A percentile compares a stretch with the other conserved stretches of the same genome.
Evolutionary conservation across 2,888 invertebrate species (phyloP).

Genomic region (Xylophagus ater): DNA sequence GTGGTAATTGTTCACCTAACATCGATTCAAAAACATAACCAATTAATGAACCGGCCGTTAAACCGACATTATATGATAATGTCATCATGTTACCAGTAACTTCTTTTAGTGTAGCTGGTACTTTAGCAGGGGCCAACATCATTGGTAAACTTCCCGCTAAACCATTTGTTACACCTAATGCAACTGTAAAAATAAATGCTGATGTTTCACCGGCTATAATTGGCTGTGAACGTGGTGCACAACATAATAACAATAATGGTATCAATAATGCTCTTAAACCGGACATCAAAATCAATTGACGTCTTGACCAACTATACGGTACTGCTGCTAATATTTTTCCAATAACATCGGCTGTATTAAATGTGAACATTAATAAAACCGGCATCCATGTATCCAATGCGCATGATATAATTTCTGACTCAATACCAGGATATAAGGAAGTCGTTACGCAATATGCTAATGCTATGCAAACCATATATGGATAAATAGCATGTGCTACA

Average conservation of each 20-base stretch:
- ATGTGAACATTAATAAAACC: conserved; percentile 77
- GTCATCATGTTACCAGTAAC: conserved; percentile 94
- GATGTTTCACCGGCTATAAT: conserved; percentile 57
- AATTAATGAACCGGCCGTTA: conserved; percentile 71
- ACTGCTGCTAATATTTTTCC: conserved; percentile 75
- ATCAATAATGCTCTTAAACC: conserved; percentile 62
- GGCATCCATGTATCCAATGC: conserved; percentile 82
- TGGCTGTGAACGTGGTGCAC: conserved; percentile 64
- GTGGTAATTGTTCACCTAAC: conserved; percentile 44
- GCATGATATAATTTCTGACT: conserved; percentile 79
- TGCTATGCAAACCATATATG: conserved; percentile 82
- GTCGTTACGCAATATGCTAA: conserved; percentile 83
- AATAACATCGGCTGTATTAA: conserved; percentile 75
- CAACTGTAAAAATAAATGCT: conserved; percentile 53
- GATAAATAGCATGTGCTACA: conserved; percentile 74
- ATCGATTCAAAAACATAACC: conserved; percentile 67
- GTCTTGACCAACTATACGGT: conserved; percentile 73
- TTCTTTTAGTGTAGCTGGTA: conserved; percentile 75
- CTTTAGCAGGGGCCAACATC: conserved; percentile 81
- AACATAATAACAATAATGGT: conserved; percentile 71
- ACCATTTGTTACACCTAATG: conserved; percentile 75
- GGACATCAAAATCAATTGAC: conserved; percentile 64
- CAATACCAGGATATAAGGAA: conserved; percentile 81
- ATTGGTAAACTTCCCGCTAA: conserved; percentile 85
- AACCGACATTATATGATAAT: conserved; percentile 75